These are phyloP conservation scores for Chorisops tibialis DNA, from an alignment of 2,888 invertebrate species.

Conservation along the genomic window DNA sequence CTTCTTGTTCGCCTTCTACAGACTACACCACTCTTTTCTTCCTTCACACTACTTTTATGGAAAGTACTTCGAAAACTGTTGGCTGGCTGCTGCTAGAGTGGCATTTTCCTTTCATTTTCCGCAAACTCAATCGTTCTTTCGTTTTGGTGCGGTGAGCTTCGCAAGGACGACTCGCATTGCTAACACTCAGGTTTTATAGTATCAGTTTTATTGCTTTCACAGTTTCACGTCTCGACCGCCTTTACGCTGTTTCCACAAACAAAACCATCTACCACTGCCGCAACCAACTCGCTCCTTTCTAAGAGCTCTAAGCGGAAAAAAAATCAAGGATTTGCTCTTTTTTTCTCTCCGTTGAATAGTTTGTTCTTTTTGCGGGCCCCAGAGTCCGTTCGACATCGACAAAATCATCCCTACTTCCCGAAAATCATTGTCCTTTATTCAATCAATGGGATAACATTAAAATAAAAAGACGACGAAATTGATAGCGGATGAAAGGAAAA, in stretches of 20 bases:
- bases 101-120: no score
- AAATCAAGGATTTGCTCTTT: not conserved
- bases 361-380: not conserved
- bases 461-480: constrained; percentile 28
- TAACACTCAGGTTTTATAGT: not conserved
- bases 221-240: constrained; percentile 49
- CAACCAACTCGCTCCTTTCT: no score
- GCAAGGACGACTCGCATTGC: no score
- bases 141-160: no score
- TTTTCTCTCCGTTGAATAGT: constrained; percentile 1
- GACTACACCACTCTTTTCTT: no score
- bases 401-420: constrained; percentile 1
- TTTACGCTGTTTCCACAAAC: constrained; percentile 54
- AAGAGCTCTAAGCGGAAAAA: not conserved
- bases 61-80: no score
- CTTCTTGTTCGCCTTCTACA: no score
- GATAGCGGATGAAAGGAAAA: not conserved
- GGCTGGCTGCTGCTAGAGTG: no score
- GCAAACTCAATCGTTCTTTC: no score
- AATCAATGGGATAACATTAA: constrained; percentile 33
- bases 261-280: constrained; percentile 1
- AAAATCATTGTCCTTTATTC: constrained; percentile 29
- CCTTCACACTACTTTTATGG: no score
- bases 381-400: constrained; percentile 9
- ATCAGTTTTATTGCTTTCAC: constrained; percentile 32